These are phyloP conservation scores for Tupaia tana DNA, from an alignment of 2,113 vertebrate species.

Conservation along the genomic window DNA sequence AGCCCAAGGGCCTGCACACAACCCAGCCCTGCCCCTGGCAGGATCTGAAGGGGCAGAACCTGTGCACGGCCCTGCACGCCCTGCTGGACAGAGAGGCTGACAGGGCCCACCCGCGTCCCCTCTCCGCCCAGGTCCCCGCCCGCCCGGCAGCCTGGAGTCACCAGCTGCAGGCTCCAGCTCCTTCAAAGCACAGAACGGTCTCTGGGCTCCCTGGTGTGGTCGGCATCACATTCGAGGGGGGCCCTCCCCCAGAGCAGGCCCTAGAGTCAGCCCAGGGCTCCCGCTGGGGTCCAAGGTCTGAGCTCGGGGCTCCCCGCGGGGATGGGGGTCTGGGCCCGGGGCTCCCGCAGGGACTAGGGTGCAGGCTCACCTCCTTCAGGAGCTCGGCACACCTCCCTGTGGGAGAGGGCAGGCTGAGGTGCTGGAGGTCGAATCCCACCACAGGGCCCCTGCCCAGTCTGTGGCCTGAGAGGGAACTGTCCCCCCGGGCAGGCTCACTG, in stretches of 20 bases:
- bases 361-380: conserved; percentile 53
- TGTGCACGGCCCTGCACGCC: not conserved
- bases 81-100: not conserved
- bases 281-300: not conserved
- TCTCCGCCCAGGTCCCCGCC: not conserved
- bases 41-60: not conserved
- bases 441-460: fast-evolving
- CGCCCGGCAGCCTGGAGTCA: not conserved
- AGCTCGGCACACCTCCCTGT: conserved; percentile 55
- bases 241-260: not conserved
- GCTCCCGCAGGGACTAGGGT: not conserved
- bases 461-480: no score
- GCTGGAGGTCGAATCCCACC: fast-evolving
- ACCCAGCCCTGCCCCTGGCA: not conserved
- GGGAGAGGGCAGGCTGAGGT: fast-evolving
- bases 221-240: not conserved
- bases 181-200: not conserved
- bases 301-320: not conserved
- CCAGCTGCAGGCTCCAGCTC: not conserved
- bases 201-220: not conserved
- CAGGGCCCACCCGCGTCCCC: no score
- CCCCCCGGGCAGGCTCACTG: no score
- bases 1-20: not conserved
- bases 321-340: no score
- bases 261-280: not conserved